Evolutionary conservation across 1,140 invertebrate genomes (phyloP), one percentile per base, ranked within the genome.

Genomic region (Homarus americanus): DNA sequence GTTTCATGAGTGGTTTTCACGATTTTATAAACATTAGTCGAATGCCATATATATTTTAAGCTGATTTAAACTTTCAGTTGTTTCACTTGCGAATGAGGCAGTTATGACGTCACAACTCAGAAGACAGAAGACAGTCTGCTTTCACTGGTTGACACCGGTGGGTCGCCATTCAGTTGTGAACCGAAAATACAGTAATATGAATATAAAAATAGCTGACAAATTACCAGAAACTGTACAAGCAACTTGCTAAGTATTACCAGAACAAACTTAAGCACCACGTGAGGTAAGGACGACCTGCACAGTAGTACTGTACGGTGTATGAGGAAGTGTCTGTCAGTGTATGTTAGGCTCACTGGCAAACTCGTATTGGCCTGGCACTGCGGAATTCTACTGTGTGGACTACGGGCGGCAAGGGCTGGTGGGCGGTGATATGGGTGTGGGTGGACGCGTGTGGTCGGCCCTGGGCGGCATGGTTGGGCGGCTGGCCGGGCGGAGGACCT

Each of bases 311-410:
- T n/a, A n/a, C n/a, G n/a, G n/a, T n/a, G n/a, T n/a, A n/a, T n/a
- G n/a, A n/a, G n/a, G n/a, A n/a, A n/a, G n/a, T n/a, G n/a, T n/a
- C n/a, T n/a, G n/a, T n/a, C n/a, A n/a, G n/a, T n/a, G n/a, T n/a
- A n/a, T 28, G 28, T 63, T 2, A 12, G 24, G 20, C 20, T 78
- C 41, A 91, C 40, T 91, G 89, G 78, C 89, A 91, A 1, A 86
- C 89, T 36, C 76, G 53, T 3, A 91, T 86, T n/a, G 89, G 82
- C 3, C 82, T 32, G 0, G 73, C 75, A 20, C n/a, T 63, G 7
- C 82, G 63, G 10, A 85, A 85, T 9, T 91, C 75, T 0, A 91
- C 82, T 5, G 72, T 63, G 28, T 91, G 89, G 7, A 91, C 89
- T 34, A 91, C 41, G 41, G 89, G 76, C 5, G 89, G 89, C 3